Evolutionary conservation across 2,888 invertebrate species (phyloP).

Genomic region (Cosmia pyralina): DNA sequence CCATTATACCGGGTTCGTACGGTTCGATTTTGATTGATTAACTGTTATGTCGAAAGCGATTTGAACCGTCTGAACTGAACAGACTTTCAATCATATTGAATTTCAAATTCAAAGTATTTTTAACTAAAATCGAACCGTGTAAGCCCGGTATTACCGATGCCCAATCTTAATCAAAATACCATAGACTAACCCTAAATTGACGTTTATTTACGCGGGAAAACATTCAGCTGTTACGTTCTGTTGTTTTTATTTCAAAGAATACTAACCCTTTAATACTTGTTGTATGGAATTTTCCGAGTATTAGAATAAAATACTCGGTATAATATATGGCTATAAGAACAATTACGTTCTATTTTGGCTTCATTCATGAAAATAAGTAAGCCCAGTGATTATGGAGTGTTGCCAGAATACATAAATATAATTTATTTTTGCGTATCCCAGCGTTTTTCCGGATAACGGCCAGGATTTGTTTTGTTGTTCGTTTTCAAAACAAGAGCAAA

Average conservation of each 20-base stretch:
- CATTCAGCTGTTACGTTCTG: conserved; percentile 39
- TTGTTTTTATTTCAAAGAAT: conserved; percentile 33
- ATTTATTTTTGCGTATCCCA: conserved; percentile 33
- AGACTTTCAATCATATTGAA: background rate
- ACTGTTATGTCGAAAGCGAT: background rate
- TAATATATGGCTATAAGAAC: conserved; percentile 26
- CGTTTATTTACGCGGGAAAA: conserved; percentile 48
- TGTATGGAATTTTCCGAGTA: conserved; percentile 16
- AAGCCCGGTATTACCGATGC: no score
- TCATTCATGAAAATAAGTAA: conserved; percentile 53
- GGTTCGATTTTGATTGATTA: background rate
- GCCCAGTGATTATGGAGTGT: conserved; percentile 41
- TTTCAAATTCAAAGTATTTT: background rate
- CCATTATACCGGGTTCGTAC: no score
- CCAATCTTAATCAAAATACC: conserved; percentile 22
- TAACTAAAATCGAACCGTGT: background rate
- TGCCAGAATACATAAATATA: conserved; percentile 49
- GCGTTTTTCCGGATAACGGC: conserved; percentile 25
- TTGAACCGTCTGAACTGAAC: background rate
- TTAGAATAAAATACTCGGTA: conserved; percentile 1
- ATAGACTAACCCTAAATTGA: conserved; percentile 30
- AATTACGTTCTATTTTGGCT: conserved; percentile 42
- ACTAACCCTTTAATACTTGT: conserved; percentile 1
- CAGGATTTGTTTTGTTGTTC: conserved; percentile 35
- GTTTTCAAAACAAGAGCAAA: conserved; percentile 33